Percentiles rank a stretch among this genome's conserved stretches.
phyloP scores from a whole-genome alignment of 2,888 invertebrate species.

The Lypha dubia region DNA sequence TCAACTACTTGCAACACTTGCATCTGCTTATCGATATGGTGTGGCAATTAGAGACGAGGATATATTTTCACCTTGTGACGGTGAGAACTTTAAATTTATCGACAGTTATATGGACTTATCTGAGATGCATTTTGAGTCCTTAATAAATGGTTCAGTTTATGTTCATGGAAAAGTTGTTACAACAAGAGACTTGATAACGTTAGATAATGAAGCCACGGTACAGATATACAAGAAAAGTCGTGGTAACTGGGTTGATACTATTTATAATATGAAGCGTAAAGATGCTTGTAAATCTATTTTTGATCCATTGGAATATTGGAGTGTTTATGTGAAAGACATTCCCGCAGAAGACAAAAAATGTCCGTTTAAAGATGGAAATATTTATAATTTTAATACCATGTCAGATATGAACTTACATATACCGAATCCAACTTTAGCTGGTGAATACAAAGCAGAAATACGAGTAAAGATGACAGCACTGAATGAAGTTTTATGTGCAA shows the following conservation, averaged over 20 bases:
- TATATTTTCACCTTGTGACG: not conserved
- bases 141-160: not conserved
- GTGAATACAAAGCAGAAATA: not conserved
- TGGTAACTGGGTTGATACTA: not conserved
- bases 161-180: not conserved
- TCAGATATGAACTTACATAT: not conserved
- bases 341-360: not conserved
- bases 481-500: conserved; percentile 1
- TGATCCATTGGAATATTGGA: not conserved
- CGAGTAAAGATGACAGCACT: not conserved
- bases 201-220: not conserved
- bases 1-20: not conserved
- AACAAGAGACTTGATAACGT: not conserved
- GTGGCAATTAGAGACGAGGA: not conserved
- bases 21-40: not conserved
- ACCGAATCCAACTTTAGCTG: not conserved
- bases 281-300: not conserved
- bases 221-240: not conserved
- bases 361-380: not conserved
- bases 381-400: not conserved
- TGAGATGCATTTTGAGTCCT: not conserved
- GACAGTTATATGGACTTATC: not conserved
- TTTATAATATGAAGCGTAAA: not conserved
- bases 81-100: not conserved
- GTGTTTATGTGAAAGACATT: not conserved